Conservation (phyloP, 2,113 vertebrate species). For the Lampris megalopsis region DNA sequence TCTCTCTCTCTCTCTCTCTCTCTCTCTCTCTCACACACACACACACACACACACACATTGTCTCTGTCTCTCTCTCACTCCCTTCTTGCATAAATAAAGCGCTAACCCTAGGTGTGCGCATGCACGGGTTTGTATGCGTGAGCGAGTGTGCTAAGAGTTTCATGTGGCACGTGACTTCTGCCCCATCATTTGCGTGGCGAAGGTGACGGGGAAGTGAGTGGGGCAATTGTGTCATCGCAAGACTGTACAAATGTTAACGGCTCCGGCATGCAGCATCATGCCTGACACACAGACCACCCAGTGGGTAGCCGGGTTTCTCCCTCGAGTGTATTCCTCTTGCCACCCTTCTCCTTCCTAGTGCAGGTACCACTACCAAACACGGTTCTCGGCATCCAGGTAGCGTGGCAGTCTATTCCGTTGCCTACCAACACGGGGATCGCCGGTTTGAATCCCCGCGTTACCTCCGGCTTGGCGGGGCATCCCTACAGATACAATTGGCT, state of each 20-base stretch:
- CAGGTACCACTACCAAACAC: too few relatives aligned
- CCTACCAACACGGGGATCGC: too few relatives aligned
- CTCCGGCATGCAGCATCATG: background rate
- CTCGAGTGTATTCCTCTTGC: too few relatives aligned
- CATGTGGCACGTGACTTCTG: conserved; percentile 22
- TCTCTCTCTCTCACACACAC: conserved; percentile 15
- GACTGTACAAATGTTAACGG: conserved; percentile 5
- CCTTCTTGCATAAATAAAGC: conserved; percentile 28
- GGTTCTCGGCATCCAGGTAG: too few relatives aligned
- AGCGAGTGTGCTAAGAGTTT: conserved; percentile 29
- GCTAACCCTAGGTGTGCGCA: conserved; percentile 23
- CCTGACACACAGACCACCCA: background rate
- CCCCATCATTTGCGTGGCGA: conserved; percentile 24
- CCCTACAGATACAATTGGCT: too few relatives aligned
- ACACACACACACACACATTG: background rate
- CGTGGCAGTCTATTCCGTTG: too few relatives aligned
- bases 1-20: conserved; percentile 22
- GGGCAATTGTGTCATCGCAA: conserved; percentile 2
- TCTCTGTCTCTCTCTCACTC: conserved; percentile 10
- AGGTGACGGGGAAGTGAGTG: conserved; percentile 13
- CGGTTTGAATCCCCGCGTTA: too few relatives aligned
- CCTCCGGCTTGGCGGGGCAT: too few relatives aligned
- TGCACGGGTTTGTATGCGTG: background rate
- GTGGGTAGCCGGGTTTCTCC: background rate
- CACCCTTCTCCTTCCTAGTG: too few relatives aligned